A percentile compares a stretch with the other conserved stretches of the same genome.
These are phyloP conservation scores for Drosophila lini DNA, from an alignment of 1,140 invertebrate species.

Conservation along the genomic window DNA sequence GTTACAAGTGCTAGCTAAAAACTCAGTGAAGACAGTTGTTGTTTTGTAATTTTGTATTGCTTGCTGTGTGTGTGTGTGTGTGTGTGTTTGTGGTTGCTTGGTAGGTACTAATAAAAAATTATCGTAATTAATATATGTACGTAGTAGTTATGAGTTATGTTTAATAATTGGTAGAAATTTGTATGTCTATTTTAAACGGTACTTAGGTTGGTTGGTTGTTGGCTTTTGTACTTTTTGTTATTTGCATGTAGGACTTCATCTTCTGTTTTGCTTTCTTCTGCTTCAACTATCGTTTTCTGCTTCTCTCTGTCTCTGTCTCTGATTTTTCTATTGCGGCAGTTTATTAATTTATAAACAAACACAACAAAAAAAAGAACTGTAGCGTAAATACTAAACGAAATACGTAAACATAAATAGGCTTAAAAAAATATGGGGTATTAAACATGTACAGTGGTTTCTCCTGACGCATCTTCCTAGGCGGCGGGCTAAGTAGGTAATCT, in stretches of 20 bases:
- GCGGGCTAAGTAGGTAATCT: not conserved
- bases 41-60: constrained; percentile 60
- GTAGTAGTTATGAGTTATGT: constrained; percentile 54
- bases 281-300: constrained; percentile 11
- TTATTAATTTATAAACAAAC: constrained; percentile 58
- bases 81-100: constrained; percentile 39
- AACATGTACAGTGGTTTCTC: constrained; percentile 28
- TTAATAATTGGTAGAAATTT: constrained; percentile 53
- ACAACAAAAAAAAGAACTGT: constrained; percentile 49
- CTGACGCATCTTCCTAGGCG: not conserved
- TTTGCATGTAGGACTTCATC: constrained; percentile 81
- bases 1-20: constrained; percentile 45
- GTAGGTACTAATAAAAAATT: constrained; percentile 65
- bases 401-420: constrained; percentile 63
- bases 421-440: constrained; percentile 55
- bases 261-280: constrained; percentile 29
- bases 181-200: constrained; percentile 78
- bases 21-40: constrained; percentile 61
- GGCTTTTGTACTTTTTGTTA: constrained; percentile 83
- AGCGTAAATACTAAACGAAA: constrained; percentile 71
- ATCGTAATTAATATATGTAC: constrained; percentile 54
- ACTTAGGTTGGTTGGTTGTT: constrained; percentile 83
- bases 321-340: constrained; percentile 45
- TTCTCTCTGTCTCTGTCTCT: constrained; percentile 11
- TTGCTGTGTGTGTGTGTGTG: constrained; percentile 38